Evolutionary conservation across 2,888 invertebrate genomes (phyloP), one percentile per base, ranked within the genome.

Genomic region (Drosophila falleni): DNA sequence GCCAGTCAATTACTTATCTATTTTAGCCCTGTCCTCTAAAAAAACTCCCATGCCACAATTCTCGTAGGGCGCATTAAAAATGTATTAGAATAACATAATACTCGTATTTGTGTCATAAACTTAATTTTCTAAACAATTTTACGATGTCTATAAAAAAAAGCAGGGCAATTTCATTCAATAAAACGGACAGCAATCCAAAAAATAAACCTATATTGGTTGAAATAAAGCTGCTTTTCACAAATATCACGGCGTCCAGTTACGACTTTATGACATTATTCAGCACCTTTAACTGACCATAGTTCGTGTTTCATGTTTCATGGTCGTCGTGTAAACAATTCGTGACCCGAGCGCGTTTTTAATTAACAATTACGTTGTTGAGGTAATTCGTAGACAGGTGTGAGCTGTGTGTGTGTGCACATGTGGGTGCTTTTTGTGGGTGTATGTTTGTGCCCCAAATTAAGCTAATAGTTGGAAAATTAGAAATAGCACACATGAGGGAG

Each of bases 401-500:
- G 2, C 19, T 19, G 19, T 62, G 26, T 56, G 37, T 15, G 51
- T 55, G 42, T 31, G 26, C n/a, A 26, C 26, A 5, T 46, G 53
- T 49, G 47, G 2, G 26, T 26, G 5, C 3, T 19, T 39, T 15
- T 39, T 15, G 47, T 15, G n/a, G 39, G 50, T 16, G n/a, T 19
- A 56, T 44, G 31, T 46, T 49, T 60, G 60, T 68, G 58, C 8
- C 51, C 50, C 66, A 82, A 88, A 82, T 88, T 86, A 82, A 73
- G 88, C 62, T 88, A 85, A 82, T 85, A 71, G 80, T 67, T 70
- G 15, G 78, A 67, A 86, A 82, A 76, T 78, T 84, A 78, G 64
- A 56, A 50, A 67, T 26, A 65, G 59, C 67, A 65, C 51, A 70
- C 71, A 63, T 54, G 29, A n/a, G 81, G 74, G 78, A 74, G 51